These are phyloP conservation scores for Tympanuchus pallidicinctus DNA, from an alignment of 2,113 vertebrate genomes.

Conservation along the genomic window DNA sequence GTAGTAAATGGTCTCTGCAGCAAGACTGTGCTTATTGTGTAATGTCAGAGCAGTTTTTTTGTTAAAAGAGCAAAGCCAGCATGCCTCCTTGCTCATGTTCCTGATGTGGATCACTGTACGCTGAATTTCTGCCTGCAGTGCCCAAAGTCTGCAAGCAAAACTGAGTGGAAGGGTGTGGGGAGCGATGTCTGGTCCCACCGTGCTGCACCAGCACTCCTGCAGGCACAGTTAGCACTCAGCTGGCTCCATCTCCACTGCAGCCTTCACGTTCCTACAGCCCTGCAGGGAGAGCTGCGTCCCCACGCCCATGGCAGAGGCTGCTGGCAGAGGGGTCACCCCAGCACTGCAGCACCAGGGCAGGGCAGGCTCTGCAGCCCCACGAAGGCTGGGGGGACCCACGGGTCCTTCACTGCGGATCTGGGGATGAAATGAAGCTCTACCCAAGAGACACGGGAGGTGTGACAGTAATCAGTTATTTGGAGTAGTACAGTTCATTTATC, in stretches of 20 bases:
- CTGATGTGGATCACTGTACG: not conserved
- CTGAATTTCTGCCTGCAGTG: not conserved
- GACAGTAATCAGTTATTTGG: not conserved
- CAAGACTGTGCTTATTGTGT: not conserved
- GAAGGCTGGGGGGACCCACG: too few species aligned
- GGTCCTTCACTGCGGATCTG: not conserved
- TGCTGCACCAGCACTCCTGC: not conserved
- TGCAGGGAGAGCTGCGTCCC: not conserved
- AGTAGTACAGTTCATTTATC: not conserved
- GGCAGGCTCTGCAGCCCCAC: not conserved
- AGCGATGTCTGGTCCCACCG: not conserved
- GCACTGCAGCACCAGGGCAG: fast-evolving
- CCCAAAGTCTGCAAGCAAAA: not conserved
- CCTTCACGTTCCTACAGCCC: not conserved
- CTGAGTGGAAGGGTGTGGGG: not conserved
- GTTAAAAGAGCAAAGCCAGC: not conserved
- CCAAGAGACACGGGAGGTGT: not conserved
- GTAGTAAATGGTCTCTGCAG: not conserved
- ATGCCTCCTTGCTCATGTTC: not conserved
- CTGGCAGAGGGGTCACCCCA: not conserved
- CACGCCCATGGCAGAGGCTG: not conserved
- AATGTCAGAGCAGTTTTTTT: not conserved
- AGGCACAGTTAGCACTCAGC: not conserved
- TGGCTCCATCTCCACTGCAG: not conserved
- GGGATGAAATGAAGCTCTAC: not conserved